Conservation (phyloP, 2,888 invertebrate species). For the Molanna angustata region DNA sequence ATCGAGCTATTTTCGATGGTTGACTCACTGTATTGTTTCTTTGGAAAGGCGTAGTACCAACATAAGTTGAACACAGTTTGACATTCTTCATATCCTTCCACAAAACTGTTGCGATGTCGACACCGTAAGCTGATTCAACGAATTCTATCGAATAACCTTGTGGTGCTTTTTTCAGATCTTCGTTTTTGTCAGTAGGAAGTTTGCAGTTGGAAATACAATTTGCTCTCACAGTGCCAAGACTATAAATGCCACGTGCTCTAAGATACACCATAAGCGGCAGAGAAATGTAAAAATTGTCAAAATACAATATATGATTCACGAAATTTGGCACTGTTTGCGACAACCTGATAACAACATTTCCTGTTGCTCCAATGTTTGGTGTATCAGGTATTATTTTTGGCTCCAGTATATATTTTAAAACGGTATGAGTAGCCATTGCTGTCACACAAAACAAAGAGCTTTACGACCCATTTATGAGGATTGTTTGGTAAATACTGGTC, state of each 20-base stretch:
- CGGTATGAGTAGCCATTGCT: constrained; percentile 33
- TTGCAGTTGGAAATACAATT: constrained; percentile 1
- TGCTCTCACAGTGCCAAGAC: constrained; percentile 5
- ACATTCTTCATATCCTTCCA: constrained; percentile 2
- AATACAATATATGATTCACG: constrained; percentile 4
- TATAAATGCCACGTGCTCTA: constrained; percentile 3
- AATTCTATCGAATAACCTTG: constrained; percentile 1
- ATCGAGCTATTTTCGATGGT: background rate
- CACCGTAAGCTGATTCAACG: background rate
- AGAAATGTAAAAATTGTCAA: constrained; percentile 3
- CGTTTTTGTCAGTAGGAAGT: background rate
- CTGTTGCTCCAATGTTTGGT: constrained; percentile 31
- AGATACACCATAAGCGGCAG: constrained; percentile 3
- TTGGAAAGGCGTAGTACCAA: constrained; percentile 3
- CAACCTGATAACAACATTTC: constrained; percentile 31
- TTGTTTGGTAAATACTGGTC: constrained; percentile 34
- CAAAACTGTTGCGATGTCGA: constrained; percentile 1
- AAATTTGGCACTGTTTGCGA: constrained; percentile 8
- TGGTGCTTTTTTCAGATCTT: constrained; percentile 3
- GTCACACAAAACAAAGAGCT: constrained; percentile 34
- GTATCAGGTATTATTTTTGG: constrained; percentile 29
- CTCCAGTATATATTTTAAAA: constrained; percentile 20
- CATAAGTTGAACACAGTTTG: constrained; percentile 4
- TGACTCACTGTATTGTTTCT: background rate
- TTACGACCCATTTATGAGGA: constrained; percentile 33